Evolutionary conservation across 2,888 invertebrate genomes (phyloP), one percentile per base, ranked within the genome.

Genomic region (Drosophila suboccidentalis): DNA sequence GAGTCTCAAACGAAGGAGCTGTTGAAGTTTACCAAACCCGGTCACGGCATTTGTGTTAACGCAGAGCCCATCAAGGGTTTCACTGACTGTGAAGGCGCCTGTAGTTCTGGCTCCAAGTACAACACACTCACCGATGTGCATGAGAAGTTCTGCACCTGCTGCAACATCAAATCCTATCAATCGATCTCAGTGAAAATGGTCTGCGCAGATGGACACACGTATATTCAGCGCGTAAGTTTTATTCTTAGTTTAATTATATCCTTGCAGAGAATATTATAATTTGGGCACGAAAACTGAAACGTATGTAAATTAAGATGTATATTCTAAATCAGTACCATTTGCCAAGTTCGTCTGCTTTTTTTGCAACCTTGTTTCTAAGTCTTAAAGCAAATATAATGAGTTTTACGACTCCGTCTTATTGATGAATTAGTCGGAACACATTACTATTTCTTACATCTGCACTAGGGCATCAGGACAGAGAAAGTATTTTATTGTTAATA

Each of bases 61-160:
- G 91, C 92, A 26, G 88, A 94, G 59, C 93, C 95, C 0, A 93
- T 97, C 17, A 75, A 81, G 4, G 95, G 94, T 5, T 94, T 97
- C 85, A 95, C 94, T 9, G 95, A 96, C 91, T 97, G 97, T 82
- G 93, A 94, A 53, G 97, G 97, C 1, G 90, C 93, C 13, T 97
- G 97, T 84, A 93, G 94, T 74, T 96, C 97, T 0, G 94, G 95
- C 17, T 95, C 96, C 0, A 91, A 94, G n/a, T 96, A 95, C 78
- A 95, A 96, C 86, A 92, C 93, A 94, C 95, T 92, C 75, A 94
- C 94, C 0, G 94, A 94, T 50, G 84, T 91, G 54, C 95, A 95
- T 90, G 94, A 94, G 76, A 91, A 93, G 1, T 87, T 91, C 64
- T 95, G 95, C 91, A 93, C 94, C 66, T 96, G 96, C 83, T 96